Base-by-base conservation (phyloP, 1,140 invertebrate genomes). In the Centruroides vittatus region DNA sequence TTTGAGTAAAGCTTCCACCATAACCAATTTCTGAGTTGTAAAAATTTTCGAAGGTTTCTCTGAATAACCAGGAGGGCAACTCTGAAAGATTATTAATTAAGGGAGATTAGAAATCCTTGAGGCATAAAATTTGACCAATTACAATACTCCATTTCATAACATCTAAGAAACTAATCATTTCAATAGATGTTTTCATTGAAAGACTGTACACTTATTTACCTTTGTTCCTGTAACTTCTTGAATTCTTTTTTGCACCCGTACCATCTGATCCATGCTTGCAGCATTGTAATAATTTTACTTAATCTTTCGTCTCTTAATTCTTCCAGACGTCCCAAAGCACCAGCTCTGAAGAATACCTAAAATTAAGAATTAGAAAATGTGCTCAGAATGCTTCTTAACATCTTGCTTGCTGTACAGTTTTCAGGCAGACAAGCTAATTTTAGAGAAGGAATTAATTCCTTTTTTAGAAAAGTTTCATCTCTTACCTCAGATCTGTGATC, bases 1-100 rank as follows among this genome's bases (percentile, higher is more conserved):
- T 90, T 96, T 80, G 91, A 88, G 90, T 94, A 99, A 80, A 99
- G 78, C 77, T 95, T 96, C 90, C 93, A 99, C 97, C 97, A 99
- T 70, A 91, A 85, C 97, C 96, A 99, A 77, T 93, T 98, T 74
- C 95, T 91, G 67, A 99, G 82, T 74, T 92, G 84, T 77, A 98
- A 83, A 85, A 98, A 99, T 76, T 92, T 95, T 75, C 96, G 88
- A 80, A 99, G 85, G 81, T 98, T 99, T 72, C 97, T 84, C 80
- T 99, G 97, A 73, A 99, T 93, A 69, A 99, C 86, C 80, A 94
- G 89, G 70, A 99, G 81, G 69, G 94, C 93, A 73, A 96, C 75
- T 76, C 64, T 64, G 58, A 58, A 58, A 61, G 6, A 23, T 23
- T 23, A 23, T 23, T 23, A 23, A 23, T 23, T 23, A 23, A 23